These are phyloP conservation scores for Dendrolimus houi DNA, from an alignment of 2,888 invertebrate species.

Conservation along the genomic window DNA sequence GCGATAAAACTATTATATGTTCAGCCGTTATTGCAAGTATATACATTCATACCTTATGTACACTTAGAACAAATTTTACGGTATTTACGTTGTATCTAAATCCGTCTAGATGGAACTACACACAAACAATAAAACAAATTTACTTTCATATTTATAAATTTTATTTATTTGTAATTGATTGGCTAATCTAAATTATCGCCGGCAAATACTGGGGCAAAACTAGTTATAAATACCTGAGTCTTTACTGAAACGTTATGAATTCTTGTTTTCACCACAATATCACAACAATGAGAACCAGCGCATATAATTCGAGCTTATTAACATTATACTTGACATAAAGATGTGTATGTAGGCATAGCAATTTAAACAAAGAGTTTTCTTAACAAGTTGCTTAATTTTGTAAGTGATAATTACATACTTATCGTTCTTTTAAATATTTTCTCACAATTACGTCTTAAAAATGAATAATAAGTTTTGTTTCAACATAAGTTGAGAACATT, in stretches of 20 bases:
- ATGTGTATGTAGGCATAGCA: not conserved
- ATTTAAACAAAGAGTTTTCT: not conserved
- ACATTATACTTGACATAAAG: not conserved
- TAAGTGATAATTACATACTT: not conserved
- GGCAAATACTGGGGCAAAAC: slow-evolving; percentile 7
- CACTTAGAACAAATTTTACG: too few species aligned
- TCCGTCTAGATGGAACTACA: not conserved
- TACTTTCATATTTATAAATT: not conserved
- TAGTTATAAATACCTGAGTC: slow-evolving; percentile 1
- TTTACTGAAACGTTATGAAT: too few species aligned
- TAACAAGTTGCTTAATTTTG: not conserved
- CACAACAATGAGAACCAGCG: too few species aligned
- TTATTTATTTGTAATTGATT: not conserved
- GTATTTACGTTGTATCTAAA: too few species aligned
- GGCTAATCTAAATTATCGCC: not conserved
- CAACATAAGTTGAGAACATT: not conserved
- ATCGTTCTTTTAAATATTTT: not conserved
- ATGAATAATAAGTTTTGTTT: not conserved
- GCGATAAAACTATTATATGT: too few species aligned
- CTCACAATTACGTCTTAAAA: not conserved
- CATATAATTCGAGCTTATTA: too few species aligned
- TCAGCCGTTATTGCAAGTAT: too few species aligned
- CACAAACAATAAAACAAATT: not conserved
- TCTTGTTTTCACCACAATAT: too few species aligned
- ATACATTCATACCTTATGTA: too few species aligned